Evolutionary conservation across 1,140 invertebrate species (phyloP).

Genomic region (Aleiodes sp.): DNA sequence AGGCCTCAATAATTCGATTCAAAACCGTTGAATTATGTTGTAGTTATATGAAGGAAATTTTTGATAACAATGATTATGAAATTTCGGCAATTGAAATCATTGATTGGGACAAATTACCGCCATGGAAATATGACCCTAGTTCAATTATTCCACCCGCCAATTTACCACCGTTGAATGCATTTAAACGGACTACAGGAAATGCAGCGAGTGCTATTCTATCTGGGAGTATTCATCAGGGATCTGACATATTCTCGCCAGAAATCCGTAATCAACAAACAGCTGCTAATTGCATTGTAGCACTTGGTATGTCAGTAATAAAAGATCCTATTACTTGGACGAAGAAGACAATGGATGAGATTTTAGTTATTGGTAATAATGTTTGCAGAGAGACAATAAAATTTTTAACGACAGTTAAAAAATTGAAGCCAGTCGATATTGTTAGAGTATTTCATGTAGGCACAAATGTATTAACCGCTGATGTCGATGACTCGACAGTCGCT

Average conservation of each 20-base stretch:
- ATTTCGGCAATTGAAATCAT: constrained; percentile 50
- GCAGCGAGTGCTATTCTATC: constrained; percentile 52
- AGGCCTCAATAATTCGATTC: constrained; percentile 38
- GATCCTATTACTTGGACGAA: constrained; percentile 56
- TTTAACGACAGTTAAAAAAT: constrained; percentile 20
- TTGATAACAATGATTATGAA: constrained; percentile 49
- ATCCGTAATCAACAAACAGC: constrained; percentile 50
- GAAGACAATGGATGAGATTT: constrained; percentile 57
- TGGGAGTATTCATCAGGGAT: constrained; percentile 51
- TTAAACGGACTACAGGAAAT: constrained; percentile 40
- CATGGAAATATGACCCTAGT: constrained; percentile 52
- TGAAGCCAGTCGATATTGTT: constrained; percentile 49
- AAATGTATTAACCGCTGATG: constrained; percentile 53
- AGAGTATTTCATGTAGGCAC: constrained; percentile 52
- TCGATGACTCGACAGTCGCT: constrained; percentile 44
- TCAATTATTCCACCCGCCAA: constrained; percentile 49
- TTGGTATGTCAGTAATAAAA: constrained; percentile 56
- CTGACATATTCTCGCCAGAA: constrained; percentile 48
- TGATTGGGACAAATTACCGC: constrained; percentile 46
- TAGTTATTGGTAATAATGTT: constrained; percentile 45
- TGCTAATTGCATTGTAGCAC: constrained; percentile 51
- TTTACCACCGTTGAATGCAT: constrained; percentile 57
- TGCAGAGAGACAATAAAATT: constrained; percentile 46
- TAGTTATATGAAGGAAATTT: constrained; percentile 33
- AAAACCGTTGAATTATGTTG: constrained; percentile 31